Evolutionary conservation across 2,797 vertebrate species (phyloP), one percentile per base, ranked within the genome.

Genomic region (Lagothrix lagotricha): DNA sequence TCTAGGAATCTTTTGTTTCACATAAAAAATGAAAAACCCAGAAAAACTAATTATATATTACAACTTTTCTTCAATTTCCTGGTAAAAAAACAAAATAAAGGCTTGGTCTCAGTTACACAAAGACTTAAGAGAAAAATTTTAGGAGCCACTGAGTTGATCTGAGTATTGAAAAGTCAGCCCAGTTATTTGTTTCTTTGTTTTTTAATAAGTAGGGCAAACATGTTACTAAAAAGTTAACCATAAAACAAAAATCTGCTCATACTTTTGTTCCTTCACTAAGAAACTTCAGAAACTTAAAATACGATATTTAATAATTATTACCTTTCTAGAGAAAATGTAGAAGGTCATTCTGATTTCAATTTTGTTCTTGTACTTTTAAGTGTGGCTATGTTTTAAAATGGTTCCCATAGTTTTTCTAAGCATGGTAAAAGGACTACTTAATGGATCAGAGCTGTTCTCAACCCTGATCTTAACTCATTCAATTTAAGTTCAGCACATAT

Each of bases 321-420:
- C 7, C 82, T 79, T 95, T 92, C 46, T 72, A 6, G 7, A 84
- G 28, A 85, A 88, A 92, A 94, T 80, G 81, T n/a, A 93, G 41
- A 26, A 92, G 93, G 41, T 8, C 39, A 95, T 77, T 77, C 64
- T 92, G 3, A 70, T 82, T 77, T 75, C 82, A 86, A 54, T 77
- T 93, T 73, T 72, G 28, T 92, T 90, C 22, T 75, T 33, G 77
- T 33, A 58, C 12, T 86, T 92, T 85, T 61, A 89, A 89, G 80
- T 14, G 41, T 80, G 36, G 28, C 70, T 93, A 14, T 89, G 90
- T 61, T 95, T 97, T 80, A 92, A 96, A 96, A 75, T 2, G 80
- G 44, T 70, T 89, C 77, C 92, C 17, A 24, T 8, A 36, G 48
- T 84, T 85, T 92, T 92, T 46, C 46, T 79, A 85, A 86, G 11